Base-by-base conservation (phyloP, 2,797 vertebrate genomes). In the Acropternis orthonyx region DNA sequence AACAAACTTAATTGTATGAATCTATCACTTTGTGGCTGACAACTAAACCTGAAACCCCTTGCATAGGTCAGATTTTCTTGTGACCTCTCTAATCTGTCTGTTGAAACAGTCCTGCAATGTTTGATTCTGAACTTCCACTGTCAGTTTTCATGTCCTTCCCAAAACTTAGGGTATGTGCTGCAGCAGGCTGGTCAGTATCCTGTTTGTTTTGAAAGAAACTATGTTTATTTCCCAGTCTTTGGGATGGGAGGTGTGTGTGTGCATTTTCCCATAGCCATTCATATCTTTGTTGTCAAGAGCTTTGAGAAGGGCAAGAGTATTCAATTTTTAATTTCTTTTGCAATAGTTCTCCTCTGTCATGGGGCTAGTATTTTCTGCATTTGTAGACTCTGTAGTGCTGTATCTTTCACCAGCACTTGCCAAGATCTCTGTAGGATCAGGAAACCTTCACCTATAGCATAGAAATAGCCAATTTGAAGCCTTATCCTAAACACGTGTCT, bases 61-160 rank as follows among this genome's bases (percentile, higher is more conserved):
- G 30, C 0, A 14, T 71, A 83, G 75, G 61, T 89, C 8, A 16
- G 34, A 72, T 92, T 85, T 91, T 93, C 81, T 85, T 89, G 52
- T 1, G 1, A 65, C 49, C 34, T 71, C 66, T 77, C 49, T 95
- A 82, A 92, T 94, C 68, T 89, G 48, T 77, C 72, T 85, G 52
- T 73, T 0, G 2, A 59, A 91, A 69, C 58, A 88, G 44, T 23
- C 54, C 65, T 80, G 84, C 52, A 91, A 85, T 88, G 82, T 85
- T 87, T 56, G 49, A 71, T 95, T 88, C 72, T 56, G 67, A 95
- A 58, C 44, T 89, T 95, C 58, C 51, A 73, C 58, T 14, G 9
- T 71, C 66, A 69, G 32, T 92, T 91, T 91, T 59, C 49, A 28
- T 28, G 37, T 71, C 7, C 24, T 92, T 95, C 67, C 71, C 81